Evolutionary conservation across 2,113 vertebrate genomes (phyloP).

Genomic region (Natator depressus): DNA sequence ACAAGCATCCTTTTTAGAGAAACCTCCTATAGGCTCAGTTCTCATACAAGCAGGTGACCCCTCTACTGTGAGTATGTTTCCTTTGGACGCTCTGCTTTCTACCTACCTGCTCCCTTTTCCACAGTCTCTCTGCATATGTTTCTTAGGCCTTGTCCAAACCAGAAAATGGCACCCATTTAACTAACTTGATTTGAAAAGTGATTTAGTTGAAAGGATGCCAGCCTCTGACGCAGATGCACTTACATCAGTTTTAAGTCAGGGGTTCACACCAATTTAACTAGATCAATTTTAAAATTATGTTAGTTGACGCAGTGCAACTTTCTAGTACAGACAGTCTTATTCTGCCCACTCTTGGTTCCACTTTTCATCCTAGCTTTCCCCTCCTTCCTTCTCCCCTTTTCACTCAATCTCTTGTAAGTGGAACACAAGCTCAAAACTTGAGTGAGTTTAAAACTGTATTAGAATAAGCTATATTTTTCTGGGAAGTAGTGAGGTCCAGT

Average conservation of each 20-base stretch:
- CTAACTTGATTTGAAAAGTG: not conserved
- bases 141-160: not conserved
- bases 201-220: not conserved
- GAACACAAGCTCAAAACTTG: not conserved
- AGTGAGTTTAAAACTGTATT: not conserved
- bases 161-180: not conserved
- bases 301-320: not conserved
- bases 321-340: not conserved
- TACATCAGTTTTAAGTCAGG: conserved; percentile 7
- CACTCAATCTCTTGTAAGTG: not conserved
- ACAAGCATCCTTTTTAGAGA: not conserved
- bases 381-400: not conserved
- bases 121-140: accelerated
- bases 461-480: not conserved
- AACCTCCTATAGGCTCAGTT: not conserved
- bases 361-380: not conserved
- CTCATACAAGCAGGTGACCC: not conserved
- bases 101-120: not conserved
- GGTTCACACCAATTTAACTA: not conserved
- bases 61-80: not conserved
- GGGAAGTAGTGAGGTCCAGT: not conserved
- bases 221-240: not conserved
- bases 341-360: not conserved
- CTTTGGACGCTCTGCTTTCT: not conserved
- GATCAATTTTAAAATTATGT: conserved; percentile 6